A percentile compares a stretch with the other conserved stretches of the same genome.
Conservation (phyloP, 64 coral and sea anemone genomes). For the Montipora sp. region DNA sequence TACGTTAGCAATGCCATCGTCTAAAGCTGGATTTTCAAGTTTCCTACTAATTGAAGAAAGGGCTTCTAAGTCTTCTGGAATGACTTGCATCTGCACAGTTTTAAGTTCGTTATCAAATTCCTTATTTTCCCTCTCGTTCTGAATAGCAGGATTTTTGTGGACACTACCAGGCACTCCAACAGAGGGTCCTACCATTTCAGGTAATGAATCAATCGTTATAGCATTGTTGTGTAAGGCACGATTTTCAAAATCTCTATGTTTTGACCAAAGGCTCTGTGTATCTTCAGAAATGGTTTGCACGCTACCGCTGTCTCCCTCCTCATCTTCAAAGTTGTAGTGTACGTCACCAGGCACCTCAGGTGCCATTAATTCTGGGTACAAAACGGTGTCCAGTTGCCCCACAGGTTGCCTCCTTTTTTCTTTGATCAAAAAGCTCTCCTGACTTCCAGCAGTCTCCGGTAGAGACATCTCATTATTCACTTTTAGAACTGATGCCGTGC, state of each 20-base stretch:
- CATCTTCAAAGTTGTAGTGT: not conserved
- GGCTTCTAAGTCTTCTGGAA: not conserved
- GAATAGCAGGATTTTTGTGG: too few species aligned
- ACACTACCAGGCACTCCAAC: too few species aligned
- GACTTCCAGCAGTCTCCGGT: not conserved
- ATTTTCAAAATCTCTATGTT: too few species aligned
- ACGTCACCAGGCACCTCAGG: not conserved
- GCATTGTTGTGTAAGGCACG: too few species aligned
- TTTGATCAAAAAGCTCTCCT: not conserved
- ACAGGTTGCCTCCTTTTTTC: not conserved
- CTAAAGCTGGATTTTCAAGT: not conserved
- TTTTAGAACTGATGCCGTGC: not conserved
- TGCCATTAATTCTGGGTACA: not conserved
- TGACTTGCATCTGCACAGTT: too few species aligned
- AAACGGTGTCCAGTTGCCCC: not conserved
- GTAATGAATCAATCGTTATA: too few species aligned
- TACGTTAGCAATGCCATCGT: not conserved
- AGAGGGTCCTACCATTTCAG: too few species aligned
- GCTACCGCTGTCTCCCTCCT: not conserved
- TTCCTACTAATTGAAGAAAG: slow-evolving; percentile 21
- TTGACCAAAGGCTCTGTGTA: too few species aligned
- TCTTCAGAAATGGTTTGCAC: too few species aligned
- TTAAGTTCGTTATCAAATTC: too few species aligned
- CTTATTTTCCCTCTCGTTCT: too few species aligned
- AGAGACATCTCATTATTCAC: not conserved